These are phyloP conservation scores for Tachystola acroxantha DNA, from an alignment of 2,888 invertebrate species.

Conservation along the genomic window DNA sequence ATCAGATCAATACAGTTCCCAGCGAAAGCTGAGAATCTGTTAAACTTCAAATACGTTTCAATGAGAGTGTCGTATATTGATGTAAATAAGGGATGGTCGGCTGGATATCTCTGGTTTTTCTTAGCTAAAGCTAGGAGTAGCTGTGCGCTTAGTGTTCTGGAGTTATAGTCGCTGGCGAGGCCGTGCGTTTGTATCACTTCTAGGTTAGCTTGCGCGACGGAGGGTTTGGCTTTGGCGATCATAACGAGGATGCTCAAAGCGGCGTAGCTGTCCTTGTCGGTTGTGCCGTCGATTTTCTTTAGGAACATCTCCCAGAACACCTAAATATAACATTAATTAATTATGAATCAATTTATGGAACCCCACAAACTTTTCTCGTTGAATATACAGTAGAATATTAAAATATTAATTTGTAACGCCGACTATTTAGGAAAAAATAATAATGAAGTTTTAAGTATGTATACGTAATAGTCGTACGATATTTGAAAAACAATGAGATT, in stretches of 20 bases:
- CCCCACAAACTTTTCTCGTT: too few species aligned
- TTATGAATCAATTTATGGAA: too few species aligned
- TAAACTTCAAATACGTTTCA: slow-evolving; percentile 63
- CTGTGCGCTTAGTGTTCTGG: slow-evolving; percentile 52
- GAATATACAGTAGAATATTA: too few species aligned
- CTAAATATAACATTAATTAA: slow-evolving; percentile 54
- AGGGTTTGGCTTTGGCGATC: slow-evolving; percentile 79
- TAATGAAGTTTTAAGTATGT: too few species aligned
- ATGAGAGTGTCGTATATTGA: slow-evolving; percentile 56
- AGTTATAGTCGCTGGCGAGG: slow-evolving; percentile 74
- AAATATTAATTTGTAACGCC: too few species aligned
- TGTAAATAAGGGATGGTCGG: slow-evolving; percentile 51
- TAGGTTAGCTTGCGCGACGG: slow-evolving; percentile 82
- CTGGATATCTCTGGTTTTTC: slow-evolving; percentile 57
- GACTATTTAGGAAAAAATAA: too few species aligned
- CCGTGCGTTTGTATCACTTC: slow-evolving; percentile 86
- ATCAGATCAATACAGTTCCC: slow-evolving; percentile 72
- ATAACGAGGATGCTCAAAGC: slow-evolving; percentile 89
- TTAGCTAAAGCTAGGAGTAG: slow-evolving; percentile 51
- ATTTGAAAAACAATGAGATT: too few species aligned
- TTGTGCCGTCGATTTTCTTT: slow-evolving; percentile 83
- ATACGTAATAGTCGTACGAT: too few species aligned
- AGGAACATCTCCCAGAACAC: slow-evolving; percentile 92
- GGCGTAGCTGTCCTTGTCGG: slow-evolving; percentile 83
- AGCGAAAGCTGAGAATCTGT: slow-evolving; percentile 72